These are phyloP conservation scores for Panthera tigris DNA, from an alignment of 2,113 vertebrate genomes.

Conservation along the genomic window DNA sequence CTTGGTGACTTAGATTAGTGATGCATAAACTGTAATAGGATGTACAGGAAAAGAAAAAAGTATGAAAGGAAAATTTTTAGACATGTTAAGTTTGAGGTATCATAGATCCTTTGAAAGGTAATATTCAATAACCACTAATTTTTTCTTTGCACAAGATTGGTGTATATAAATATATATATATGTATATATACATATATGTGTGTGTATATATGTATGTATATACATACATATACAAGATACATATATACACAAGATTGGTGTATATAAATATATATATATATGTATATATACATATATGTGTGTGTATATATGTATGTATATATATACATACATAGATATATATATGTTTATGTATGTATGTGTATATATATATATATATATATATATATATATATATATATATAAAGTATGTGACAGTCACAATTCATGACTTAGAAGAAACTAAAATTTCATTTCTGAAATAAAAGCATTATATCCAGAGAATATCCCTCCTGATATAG, in stretches of 20 bases:
- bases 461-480: constrained; percentile 16
- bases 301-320: too few species aligned
- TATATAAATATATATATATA: too few species aligned
- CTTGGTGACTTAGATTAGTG: background rate
- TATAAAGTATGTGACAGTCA: background rate
- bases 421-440: constrained; percentile 25
- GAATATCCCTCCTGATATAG: background rate
- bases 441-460: constrained; percentile 31
- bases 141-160: background rate
- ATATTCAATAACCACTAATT: background rate
- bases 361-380: background rate
- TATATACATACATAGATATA: too few species aligned
- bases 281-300: too few species aligned
- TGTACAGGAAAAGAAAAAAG: background rate
- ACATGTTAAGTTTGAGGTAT: background rate
- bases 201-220: too few species aligned
- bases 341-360: background rate
- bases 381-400: background rate
- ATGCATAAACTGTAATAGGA: background rate
- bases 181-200: too few species aligned
- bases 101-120: background rate
- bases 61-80: background rate
- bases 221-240: too few species aligned
- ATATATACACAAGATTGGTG: background rate
- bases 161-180: too few species aligned